phyloP scores from a whole-genome alignment of 2,888 invertebrate genomes.

The Thymelicus sylvestris region DNA sequence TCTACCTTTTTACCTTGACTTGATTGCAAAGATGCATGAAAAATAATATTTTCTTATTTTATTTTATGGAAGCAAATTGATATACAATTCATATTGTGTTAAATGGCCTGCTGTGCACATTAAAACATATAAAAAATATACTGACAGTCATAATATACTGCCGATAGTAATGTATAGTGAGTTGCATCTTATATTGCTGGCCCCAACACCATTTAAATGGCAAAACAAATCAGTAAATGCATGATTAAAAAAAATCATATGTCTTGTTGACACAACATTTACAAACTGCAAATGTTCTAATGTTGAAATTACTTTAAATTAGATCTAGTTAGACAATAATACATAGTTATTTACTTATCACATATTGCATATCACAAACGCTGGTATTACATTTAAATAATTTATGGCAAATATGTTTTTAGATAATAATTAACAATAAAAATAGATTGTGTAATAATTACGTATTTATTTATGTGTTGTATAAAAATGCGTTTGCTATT shows the following conservation, averaged over 20 bases:
- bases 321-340: constrained; percentile 1
- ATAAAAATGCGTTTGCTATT: neutral
- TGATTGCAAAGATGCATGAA: too few species aligned
- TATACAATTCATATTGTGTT: too few species aligned
- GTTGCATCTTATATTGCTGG: neutral
- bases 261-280: neutral
- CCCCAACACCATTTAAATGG: neutral
- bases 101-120: too few species aligned
- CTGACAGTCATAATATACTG: too few species aligned
- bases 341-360: constrained; percentile 15
- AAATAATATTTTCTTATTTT: too few species aligned
- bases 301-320: neutral
- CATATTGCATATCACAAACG: constrained; percentile 10
- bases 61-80: too few species aligned
- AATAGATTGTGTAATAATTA: neutral
- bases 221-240: neutral
- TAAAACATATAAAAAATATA: too few species aligned
- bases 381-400: constrained; percentile 23
- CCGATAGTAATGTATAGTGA: too few species aligned
- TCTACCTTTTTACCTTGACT: too few species aligned
- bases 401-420: constrained; percentile 21
- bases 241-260: neutral
- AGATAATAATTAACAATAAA: constrained; percentile 7
- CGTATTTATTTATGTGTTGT: neutral
- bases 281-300: neutral